Conservation (phyloP, 2,888 invertebrate genomes). For the Drosophila nr. perissopoda region DNA sequence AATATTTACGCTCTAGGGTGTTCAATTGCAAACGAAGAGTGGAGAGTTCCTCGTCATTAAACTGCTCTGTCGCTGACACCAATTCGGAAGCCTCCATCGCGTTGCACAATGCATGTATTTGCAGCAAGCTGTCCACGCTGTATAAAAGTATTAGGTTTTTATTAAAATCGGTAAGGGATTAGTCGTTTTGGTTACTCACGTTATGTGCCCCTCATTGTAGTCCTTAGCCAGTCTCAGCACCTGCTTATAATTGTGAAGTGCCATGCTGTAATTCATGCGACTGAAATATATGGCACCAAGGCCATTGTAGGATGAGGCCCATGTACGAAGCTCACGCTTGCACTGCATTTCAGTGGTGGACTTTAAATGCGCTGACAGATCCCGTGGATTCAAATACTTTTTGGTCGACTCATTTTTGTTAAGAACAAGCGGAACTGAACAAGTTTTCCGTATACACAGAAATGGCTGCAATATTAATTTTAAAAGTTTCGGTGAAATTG, state of each 20-base stretch:
- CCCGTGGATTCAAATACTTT: conserved; percentile 87
- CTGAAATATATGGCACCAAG: conserved; percentile 88
- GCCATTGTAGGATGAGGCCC: conserved; percentile 89
- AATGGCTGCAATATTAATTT: conserved; percentile 87
- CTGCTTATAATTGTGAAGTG: conserved; percentile 87
- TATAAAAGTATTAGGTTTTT: background rate
- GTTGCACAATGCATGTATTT: conserved; percentile 90
- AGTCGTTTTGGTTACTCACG: conserved; percentile 54
- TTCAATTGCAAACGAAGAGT: conserved; percentile 84
- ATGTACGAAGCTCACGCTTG: conserved; percentile 88
- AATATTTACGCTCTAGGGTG: conserved; percentile 87
- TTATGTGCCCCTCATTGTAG: conserved; percentile 71
- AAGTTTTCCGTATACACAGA: conserved; percentile 89
- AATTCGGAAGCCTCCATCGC: conserved; percentile 85
- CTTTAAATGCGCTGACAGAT: conserved; percentile 88
- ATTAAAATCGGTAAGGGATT: background rate
- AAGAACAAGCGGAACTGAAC: conserved; percentile 87
- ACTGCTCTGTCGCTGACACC: conserved; percentile 8
- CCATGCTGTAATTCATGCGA: conserved; percentile 85
- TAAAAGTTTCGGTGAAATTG: conserved; percentile 85
- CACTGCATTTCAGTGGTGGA: conserved; percentile 87
- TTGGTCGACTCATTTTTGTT: conserved; percentile 46
- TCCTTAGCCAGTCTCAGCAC: conserved; percentile 86
- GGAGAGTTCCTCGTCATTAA: conserved; percentile 4
- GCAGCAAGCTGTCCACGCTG: conserved; percentile 88